Evolutionary conservation across 2,797 vertebrate genomes (phyloP).

Genomic region (Lophura swinhoii): DNA sequence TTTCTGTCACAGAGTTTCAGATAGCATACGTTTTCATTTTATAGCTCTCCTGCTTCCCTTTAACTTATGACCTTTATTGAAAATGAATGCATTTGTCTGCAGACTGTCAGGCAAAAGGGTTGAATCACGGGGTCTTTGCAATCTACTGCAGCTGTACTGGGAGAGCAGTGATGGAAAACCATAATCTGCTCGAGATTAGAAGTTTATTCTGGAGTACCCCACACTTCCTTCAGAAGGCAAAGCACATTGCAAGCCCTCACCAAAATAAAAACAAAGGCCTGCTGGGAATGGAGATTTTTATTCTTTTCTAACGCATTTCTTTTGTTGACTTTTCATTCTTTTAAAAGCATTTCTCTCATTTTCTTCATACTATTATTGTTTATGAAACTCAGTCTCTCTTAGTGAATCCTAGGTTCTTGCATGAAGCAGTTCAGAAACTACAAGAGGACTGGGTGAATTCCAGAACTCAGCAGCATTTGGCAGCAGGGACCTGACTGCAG

Average conservation of each 20-base stretch:
- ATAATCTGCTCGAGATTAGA: conserved; percentile 10
- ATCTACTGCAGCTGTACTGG: neutral
- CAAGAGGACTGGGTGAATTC: neutral
- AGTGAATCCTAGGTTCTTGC: neutral
- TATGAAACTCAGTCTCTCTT: neutral
- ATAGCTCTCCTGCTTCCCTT: conserved; percentile 57
- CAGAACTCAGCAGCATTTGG: neutral
- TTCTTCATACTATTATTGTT: neutral
- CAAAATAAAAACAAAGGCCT: neutral
- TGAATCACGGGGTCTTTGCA: neutral
- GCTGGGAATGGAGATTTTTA: neutral
- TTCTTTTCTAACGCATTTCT: neutral
- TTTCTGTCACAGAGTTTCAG: conserved; percentile 17
- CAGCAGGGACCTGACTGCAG: neutral
- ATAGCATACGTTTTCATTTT: conserved; percentile 33
- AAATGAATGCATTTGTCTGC: conserved; percentile 31
- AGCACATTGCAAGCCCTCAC: neutral
- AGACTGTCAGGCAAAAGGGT: neutral
- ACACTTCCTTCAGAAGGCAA: neutral
- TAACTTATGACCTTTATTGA: conserved; percentile 58
- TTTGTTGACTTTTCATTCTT: neutral
- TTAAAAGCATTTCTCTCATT: neutral
- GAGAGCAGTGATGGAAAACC: conserved; percentile 4
- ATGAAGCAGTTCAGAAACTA: neutral
- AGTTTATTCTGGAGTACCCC: conserved; percentile 14